These are phyloP conservation scores for Pollachius pollachius DNA, from an alignment of 2,113 vertebrate genomes.

Conservation along the genomic window DNA sequence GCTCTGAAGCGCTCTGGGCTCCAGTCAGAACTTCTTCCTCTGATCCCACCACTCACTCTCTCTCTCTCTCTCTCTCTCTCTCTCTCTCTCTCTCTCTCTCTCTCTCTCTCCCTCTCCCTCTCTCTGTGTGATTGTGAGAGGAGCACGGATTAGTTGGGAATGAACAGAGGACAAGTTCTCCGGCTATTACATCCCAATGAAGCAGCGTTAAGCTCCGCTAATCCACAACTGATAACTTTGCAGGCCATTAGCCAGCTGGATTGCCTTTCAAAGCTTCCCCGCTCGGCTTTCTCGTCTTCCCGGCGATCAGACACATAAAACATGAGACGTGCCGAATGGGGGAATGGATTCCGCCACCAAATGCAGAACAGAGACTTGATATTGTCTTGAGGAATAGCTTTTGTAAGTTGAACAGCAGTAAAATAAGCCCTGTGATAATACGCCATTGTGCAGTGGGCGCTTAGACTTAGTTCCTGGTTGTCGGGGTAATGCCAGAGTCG, in stretches of 20 bases:
- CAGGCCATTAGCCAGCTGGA: slow-evolving; percentile 71
- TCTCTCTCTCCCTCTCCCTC: slow-evolving; percentile 42
- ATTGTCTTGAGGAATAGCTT: slow-evolving; percentile 40
- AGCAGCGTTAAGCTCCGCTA: slow-evolving; percentile 74
- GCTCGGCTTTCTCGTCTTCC: slow-evolving; percentile 46
- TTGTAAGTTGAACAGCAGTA: neutral
- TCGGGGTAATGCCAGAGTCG: too few relatives aligned
- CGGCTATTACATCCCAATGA: slow-evolving; percentile 74
- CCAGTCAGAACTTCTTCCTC: slow-evolving; percentile 32
- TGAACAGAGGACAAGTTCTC: slow-evolving; percentile 72
- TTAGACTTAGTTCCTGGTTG: too few relatives aligned
- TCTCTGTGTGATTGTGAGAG: slow-evolving; percentile 64
- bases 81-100: too few relatives aligned
- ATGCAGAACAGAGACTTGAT: slow-evolving; percentile 2
- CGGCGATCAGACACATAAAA: slow-evolving; percentile 64
- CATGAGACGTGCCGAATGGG: slow-evolving; percentile 53
- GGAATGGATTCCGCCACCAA: slow-evolving; percentile 30
- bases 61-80: too few relatives aligned
- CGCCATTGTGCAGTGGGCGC: too few relatives aligned
- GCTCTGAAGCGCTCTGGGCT: slow-evolving; percentile 31
- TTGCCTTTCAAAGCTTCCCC: slow-evolving; percentile 62
- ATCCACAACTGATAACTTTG: slow-evolving; percentile 77
- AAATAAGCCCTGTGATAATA: neutral
- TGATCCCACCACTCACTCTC: slow-evolving; percentile 19
- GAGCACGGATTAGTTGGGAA: slow-evolving; percentile 67